Percentiles rank a stretch among this genome's conserved stretches.
Conservation (phyloP, 2,888 invertebrate species). For the Drepanosiphum platanoidis region DNA sequence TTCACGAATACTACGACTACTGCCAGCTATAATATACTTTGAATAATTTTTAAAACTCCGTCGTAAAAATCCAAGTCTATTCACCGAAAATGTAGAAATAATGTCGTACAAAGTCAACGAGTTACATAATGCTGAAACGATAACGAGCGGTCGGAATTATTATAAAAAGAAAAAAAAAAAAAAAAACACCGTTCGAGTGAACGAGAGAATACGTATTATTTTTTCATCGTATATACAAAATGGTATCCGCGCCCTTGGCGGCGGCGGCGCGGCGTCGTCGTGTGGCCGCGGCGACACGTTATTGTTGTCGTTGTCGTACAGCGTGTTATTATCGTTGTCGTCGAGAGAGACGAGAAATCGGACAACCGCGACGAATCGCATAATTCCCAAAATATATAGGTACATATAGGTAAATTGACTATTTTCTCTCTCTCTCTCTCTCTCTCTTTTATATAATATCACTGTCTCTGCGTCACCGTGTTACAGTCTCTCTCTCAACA, state of each 20-base stretch:
- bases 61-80: too few relatives aligned
- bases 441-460: background rate
- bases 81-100: too few relatives aligned
- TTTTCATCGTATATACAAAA: background rate
- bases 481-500: background rate
- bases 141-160: too few relatives aligned
- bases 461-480: background rate
- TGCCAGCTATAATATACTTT: too few relatives aligned
- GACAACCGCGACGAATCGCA: constrained; percentile 54
- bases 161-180: too few relatives aligned
- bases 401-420: background rate
- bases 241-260: constrained; percentile 34
- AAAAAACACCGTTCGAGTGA: background rate
- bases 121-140: too few relatives aligned
- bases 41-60: too few relatives aligned
- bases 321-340: background rate
- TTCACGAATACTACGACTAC: too few relatives aligned
- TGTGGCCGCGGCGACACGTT: background rate
- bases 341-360: constrained; percentile 22
- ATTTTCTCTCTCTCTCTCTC: background rate
- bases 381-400: constrained; percentile 46
- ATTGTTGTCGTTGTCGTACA: background rate
- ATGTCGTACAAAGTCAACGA: too few relatives aligned
- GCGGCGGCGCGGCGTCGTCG: background rate
- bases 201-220: background rate